Conservation (phyloP, 1,140 invertebrate genomes). For the Drosophila nebulosa region DNA sequence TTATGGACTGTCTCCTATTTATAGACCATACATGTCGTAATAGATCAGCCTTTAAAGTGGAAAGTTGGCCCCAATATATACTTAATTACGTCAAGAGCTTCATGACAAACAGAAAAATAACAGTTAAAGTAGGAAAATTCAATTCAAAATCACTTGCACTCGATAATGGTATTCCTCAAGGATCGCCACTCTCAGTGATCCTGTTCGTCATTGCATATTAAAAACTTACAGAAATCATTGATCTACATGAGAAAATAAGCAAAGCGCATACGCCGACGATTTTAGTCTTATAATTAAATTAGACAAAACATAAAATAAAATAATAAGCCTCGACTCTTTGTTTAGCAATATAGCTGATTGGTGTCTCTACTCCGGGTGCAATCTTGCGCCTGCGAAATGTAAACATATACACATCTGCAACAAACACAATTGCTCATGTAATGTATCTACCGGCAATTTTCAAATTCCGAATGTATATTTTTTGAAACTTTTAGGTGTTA, state of each 20-base stretch:
- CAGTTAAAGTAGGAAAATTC: not conserved
- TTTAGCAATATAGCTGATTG: constrained; percentile 9
- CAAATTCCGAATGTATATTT: too few species aligned
- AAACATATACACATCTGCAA: too few species aligned
- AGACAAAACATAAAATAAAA: not conserved
- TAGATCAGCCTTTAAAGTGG: constrained; percentile 22
- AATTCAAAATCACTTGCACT: constrained; percentile 11
- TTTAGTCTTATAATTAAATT: constrained; percentile 11
- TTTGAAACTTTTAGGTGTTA: constrained; percentile 23
- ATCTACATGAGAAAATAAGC: not conserved
- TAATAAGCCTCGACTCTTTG: not conserved
- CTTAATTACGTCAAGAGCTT: constrained; percentile 23
- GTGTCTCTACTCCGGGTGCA: constrained; percentile 5
- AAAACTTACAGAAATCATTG: not conserved
- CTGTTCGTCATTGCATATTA: not conserved
- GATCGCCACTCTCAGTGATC: not conserved
- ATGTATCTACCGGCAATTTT: too few species aligned
- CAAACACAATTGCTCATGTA: too few species aligned
- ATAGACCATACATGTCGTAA: constrained; percentile 4
- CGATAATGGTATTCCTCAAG: too few species aligned
- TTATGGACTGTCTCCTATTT: too few species aligned
- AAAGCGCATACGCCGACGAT: constrained; percentile 29
- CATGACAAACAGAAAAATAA: constrained; percentile 19
- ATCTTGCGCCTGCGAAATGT: too few species aligned
- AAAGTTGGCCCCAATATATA: constrained; percentile 19